phyloP scores from a whole-genome alignment of 2,113 vertebrate species.

The Atherinomorus stipes region DNA sequence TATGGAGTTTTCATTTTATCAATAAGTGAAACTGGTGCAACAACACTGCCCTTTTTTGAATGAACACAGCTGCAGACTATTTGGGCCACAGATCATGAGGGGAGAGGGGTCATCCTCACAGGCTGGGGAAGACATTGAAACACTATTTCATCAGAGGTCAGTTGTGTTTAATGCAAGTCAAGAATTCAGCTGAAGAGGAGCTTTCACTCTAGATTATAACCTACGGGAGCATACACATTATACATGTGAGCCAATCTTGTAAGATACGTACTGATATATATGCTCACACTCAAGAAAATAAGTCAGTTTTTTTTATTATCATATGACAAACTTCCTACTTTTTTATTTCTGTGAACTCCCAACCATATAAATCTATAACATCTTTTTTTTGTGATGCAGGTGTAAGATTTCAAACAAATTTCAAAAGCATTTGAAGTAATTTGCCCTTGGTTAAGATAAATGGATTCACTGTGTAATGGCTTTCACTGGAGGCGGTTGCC shows the following conservation, averaged over 20 bases:
- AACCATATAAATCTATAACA: neutral
- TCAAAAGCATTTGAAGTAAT: slow-evolving; percentile 20
- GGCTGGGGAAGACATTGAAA: slow-evolving; percentile 5
- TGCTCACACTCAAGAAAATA: neutral
- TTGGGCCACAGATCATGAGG: slow-evolving; percentile 16
- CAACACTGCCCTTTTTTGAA: neutral
- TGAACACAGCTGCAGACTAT: neutral
- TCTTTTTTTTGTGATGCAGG: neutral
- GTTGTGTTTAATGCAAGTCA: slow-evolving; percentile 28
- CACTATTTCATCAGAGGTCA: slow-evolving; percentile 29
- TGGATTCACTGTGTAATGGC: slow-evolving; percentile 1
- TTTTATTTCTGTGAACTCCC: slow-evolving; percentile 10
- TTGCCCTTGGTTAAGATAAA: slow-evolving; percentile 21
- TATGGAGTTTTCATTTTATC: slow-evolving; percentile 25
- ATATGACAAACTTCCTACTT: neutral
- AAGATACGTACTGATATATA: neutral
- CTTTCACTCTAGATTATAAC: neutral
- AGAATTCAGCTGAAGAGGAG: slow-evolving; percentile 12
- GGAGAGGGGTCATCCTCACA: slow-evolving; percentile 1
- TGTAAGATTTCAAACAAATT: slow-evolving; percentile 6
- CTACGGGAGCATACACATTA: neutral
- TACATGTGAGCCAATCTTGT: neutral
- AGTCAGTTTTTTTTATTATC: neutral
- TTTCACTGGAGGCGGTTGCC: slow-evolving; percentile 24
- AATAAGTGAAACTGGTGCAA: slow-evolving; percentile 32